Conservation (phyloP, 2,888 invertebrate genomes). For the Pristionchus fissidentatus region DNA sequence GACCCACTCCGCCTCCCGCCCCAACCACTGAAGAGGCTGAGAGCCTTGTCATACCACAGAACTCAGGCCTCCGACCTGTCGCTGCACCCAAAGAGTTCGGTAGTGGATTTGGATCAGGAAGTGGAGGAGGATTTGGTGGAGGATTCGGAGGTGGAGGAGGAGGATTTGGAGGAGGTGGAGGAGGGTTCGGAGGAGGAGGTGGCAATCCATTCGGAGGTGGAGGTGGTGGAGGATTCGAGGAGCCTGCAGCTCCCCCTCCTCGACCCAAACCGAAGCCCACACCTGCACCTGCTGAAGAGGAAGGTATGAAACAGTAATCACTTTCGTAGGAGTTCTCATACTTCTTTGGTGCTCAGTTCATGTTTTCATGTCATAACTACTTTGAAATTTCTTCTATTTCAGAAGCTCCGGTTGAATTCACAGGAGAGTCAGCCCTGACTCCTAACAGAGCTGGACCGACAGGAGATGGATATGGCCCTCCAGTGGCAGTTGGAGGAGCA, state of each 20-base stretch:
- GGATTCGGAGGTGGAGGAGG: conserved; percentile 51
- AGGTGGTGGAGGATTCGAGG: conserved; percentile 53
- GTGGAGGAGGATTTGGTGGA: conserved; percentile 55
- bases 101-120: conserved; percentile 53
- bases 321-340: not conserved
- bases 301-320: not conserved
- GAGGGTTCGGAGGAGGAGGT: conserved; percentile 49
- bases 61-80: conserved; percentile 73
- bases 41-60: conserved; percentile 68
- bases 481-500: conserved; percentile 65
- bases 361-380: not conserved
- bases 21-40: conserved; percentile 44
- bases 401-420: conserved; percentile 57
- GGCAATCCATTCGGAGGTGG: conserved; percentile 46
- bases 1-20: conserved; percentile 43
- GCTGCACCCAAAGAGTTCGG: conserved; percentile 73
- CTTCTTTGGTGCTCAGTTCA: not conserved
- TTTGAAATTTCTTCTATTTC: no score
- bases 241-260: conserved; percentile 28
- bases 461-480: conserved; percentile 74
- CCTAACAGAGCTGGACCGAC: conserved; percentile 71
- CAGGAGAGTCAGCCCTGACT: conserved; percentile 71
- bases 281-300: not conserved
- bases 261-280: not conserved
- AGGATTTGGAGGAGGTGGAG: conserved; percentile 54